Base-by-base conservation (phyloP, 2,797 vertebrate genomes). In the Pempheris klunzingeri region DNA sequence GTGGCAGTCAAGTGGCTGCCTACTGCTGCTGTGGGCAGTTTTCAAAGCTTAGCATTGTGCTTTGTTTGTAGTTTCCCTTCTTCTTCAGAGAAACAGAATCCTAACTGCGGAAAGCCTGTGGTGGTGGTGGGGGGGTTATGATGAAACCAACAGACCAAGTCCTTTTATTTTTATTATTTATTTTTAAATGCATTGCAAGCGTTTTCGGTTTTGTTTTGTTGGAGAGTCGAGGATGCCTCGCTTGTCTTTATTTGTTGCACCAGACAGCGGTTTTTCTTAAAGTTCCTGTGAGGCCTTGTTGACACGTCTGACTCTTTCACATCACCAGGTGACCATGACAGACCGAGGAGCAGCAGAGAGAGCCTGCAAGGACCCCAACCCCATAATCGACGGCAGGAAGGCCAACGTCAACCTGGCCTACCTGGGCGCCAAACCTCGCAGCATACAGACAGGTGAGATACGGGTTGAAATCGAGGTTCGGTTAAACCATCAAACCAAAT, bases 321-420 rank as follows among this genome's bases (percentile, higher is more conserved):
- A 87, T 89, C 79, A 41, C n/a, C 87, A 99, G 98, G 98, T 99
- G 89, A 99, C 98, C 0, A 99, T 99, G 98, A 96, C 95, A 0
- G 97, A 99, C 88, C 91, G 97, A 74, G 95, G 94, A 1, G 96
- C 98, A 0, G 98, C 98, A 0, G 98, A 99, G 60, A 90, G 97
- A 66, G 98, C 98, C 2, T 99, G 98, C 89, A 99, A 99, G 92
- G 98, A 99, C 87, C 98, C 98, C 2, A 99, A 99, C 83, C 98
- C 98, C 82, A 98, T 98, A 88, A 99, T 99, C 1, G 98, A 99
- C 11, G 98, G 98, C 81, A 95, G 98, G 80, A 99, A 99, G 90
- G 98, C 98, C 41, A 99, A 99, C 0, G 98, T 99, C 84, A 99
- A 99, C 94, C 92, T 99, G 88, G 98, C 98, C 0, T 99, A 99